These are phyloP conservation scores for Melitaea athalia DNA, from an alignment of 2,888 invertebrate species.

Conservation along the genomic window DNA sequence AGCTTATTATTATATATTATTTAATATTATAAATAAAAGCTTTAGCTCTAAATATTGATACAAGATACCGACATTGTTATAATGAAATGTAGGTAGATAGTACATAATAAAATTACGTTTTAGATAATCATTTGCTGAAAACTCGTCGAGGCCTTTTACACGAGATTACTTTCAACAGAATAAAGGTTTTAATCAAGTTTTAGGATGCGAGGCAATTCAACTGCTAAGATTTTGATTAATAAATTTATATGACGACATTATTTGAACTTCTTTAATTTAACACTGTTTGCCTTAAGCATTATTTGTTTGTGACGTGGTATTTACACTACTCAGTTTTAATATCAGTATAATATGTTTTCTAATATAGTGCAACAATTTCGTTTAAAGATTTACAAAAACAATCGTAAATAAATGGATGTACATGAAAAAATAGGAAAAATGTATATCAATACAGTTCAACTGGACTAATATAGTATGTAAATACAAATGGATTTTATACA, in stretches of 20 bases:
- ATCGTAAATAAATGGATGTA: no score
- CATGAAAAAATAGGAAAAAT: no score
- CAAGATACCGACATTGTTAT: no score
- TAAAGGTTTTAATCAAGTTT: conserved; percentile 28
- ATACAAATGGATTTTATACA: neutral
- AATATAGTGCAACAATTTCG: no score
- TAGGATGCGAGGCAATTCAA: conserved; percentile 13
- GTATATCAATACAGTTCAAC: neutral
- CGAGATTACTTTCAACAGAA: conserved; percentile 27
- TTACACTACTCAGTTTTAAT: neutral
- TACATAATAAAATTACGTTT: neutral
- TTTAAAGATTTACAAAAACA: no score
- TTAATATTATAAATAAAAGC: no score
- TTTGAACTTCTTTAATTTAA: neutral
- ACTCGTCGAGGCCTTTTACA: conserved; percentile 20
- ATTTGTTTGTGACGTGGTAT: neutral
- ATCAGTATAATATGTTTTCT: no score
- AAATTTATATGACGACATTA: conserved; percentile 11
- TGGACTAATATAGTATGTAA: neutral
- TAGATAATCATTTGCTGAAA: conserved; percentile 4
- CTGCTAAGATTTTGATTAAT: conserved; percentile 23
- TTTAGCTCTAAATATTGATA: no score
- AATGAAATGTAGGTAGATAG: no score
- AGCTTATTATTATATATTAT: no score
- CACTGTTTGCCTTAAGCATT: neutral